phyloP scores from a whole-genome alignment of 2,888 invertebrate genomes.

The Fragum fragum region DNA sequence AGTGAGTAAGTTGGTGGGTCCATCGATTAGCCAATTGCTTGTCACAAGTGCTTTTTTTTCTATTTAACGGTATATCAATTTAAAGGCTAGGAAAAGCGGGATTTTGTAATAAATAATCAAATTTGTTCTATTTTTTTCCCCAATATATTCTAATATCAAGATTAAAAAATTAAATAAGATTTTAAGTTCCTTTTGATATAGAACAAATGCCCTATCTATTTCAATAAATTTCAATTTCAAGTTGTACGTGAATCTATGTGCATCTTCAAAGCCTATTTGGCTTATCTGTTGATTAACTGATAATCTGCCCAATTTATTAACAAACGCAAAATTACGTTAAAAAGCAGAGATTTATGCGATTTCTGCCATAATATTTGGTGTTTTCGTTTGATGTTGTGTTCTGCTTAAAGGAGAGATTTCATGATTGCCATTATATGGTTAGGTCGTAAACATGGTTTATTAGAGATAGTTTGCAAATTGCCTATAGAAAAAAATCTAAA shows the following conservation, averaged over 20 bases:
- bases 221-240: slow-evolving; percentile 22
- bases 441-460: slow-evolving; percentile 3
- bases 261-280: slow-evolving; percentile 13
- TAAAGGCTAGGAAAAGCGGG: too few species aligned
- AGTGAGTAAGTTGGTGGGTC: too few species aligned
- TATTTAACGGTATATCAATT: too few species aligned
- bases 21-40: too few species aligned
- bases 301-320: slow-evolving; percentile 25
- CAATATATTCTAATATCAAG: too few species aligned
- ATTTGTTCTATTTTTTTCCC: too few species aligned
- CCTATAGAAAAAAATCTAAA: slow-evolving; percentile 6
- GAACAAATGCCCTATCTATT: slow-evolving; percentile 4
- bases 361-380: slow-evolving; percentile 14
- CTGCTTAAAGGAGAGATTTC: slow-evolving; percentile 15
- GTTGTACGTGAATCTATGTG: slow-evolving; percentile 7
- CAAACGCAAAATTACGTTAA: slow-evolving; percentile 27
- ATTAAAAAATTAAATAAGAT: too few species aligned
- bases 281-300: slow-evolving; percentile 25
- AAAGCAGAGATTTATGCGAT: slow-evolving; percentile 22
- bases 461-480: slow-evolving; percentile 9
- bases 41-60: too few species aligned
- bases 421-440: neutral
- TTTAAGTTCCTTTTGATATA: neutral
- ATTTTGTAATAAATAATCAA: too few species aligned
- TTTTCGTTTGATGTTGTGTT: slow-evolving; percentile 13